Evolutionary conservation across 2,113 vertebrate species (phyloP), one percentile per base, ranked within the genome.

Genomic region (Megaleporinus macrocephalus): DNA sequence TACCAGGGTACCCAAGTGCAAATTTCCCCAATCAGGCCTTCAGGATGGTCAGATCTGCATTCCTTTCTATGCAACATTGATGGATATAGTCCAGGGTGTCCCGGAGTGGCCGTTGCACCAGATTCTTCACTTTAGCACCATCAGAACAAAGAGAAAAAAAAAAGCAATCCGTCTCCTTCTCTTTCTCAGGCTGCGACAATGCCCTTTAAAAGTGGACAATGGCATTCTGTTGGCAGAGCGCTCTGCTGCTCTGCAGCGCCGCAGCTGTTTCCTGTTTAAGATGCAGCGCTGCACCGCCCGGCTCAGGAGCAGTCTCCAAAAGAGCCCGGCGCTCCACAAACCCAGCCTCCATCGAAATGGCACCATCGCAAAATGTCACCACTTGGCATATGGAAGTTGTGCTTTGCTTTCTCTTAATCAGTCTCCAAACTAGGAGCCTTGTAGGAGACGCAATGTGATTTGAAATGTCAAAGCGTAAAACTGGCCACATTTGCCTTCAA

Each of bases 201-300:
- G 72, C 72, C 79, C 82, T 87, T 84, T 80, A 70, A 76, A 76
- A 49, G 18, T 15, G 62, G 81, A 81, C 73, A 77, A 77, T 80
- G 68, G 79, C 62, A 44, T 63, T 30, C 26, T 24, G 77, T 77
- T 76, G 55, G 83, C 72, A 70, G 79, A 30, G 55, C 74, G 62
- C 78, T 65, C 36, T 79, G 20, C 53, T 22, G 53, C 53, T 22
- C 53, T 76, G 74, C 80, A 83, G 70, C 76, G 55, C 61, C 68
- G 71, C 85, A 84, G 74, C 78, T 81, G 36, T 80, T 69, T 78
- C 72, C 71, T 81, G 47, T 33, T 84, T 81, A 62, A 78, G 51
- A 79, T 53, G 63, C 76, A 49, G 73, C 53, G 69, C 53, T 33
- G 71, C 36, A 55, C 57, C 62, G 76, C 78, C 53, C 76, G 70